Evolutionary conservation across 2,113 vertebrate genomes (phyloP).

Genomic region (Eclectus roratus): DNA sequence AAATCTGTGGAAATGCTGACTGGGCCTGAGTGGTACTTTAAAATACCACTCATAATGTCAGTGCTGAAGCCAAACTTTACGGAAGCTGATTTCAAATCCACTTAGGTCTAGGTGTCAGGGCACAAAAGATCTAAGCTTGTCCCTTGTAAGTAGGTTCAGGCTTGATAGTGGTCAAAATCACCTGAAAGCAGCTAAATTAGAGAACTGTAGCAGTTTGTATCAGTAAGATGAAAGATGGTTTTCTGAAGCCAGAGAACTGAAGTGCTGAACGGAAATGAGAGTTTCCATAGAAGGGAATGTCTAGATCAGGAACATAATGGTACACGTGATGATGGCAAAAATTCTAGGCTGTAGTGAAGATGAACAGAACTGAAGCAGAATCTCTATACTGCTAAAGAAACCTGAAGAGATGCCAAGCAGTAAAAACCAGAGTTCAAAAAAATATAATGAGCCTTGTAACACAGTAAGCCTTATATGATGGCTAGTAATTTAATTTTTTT

Average conservation of each 20-base stretch:
- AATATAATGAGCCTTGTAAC: not conserved
- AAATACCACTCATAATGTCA: not conserved
- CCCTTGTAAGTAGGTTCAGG: not conserved
- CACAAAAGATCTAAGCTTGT: not conserved
- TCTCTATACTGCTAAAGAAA: not conserved
- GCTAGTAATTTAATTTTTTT: not conserved
- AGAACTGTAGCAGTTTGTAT: not conserved
- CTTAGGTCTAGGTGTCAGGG: not conserved
- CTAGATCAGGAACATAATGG: not conserved
- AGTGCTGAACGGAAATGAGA: not conserved
- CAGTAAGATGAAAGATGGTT: not conserved
- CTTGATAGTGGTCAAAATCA: not conserved
- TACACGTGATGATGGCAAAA: not conserved
- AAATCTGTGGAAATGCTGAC: not conserved
- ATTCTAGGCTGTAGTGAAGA: not conserved
- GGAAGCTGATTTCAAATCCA: not conserved
- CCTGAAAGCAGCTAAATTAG: not conserved
- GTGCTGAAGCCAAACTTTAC: not conserved
- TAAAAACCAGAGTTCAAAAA: not conserved
- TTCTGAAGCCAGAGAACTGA: not conserved
- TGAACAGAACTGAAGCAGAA: not conserved
- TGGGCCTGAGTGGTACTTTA: not conserved
- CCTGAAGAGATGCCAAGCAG: not conserved
- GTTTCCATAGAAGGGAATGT: not conserved
- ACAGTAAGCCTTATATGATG: not conserved